Base-by-base conservation (phyloP, 53 echinoderm and acorn worm genomes). In the Zoroaster sp. region DNA sequence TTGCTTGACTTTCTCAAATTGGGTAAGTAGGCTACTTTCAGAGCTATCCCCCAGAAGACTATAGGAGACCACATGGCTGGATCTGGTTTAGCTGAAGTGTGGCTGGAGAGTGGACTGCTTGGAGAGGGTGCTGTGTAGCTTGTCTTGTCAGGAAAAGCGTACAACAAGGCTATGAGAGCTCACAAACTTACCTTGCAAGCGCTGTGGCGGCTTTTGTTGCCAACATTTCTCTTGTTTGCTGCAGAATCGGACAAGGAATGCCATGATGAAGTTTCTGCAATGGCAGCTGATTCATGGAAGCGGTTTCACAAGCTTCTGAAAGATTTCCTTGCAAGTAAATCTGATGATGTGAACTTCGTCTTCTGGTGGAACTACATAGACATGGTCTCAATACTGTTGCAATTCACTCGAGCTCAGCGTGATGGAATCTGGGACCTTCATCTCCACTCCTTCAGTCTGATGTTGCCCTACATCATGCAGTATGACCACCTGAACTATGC, bases 401-500 rank as follows among this genome's bases (percentile, higher is more conserved):
- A 23, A 4, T 33, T 83, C 66, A 83, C 85, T 21, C 68, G 85
- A 40, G 85, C 69, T 18, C 68, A 69, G 38, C 44, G 85, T 34
- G 85, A 83, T 66, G 85, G 85, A 40, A 5, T 4, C 13, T 34
- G 74, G 74, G 42, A 36, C 37, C 25, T 38, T 12, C 39, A 37
- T n/a, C 11, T 74, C n/a, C 3, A 72, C 8, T 15, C 91, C 20
- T 88, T 94, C 66, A 35, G 55, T 39, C 6, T 11, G 20, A 94
- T 91, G 94, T 36, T 94, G 78, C 94, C 89, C 28, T 88, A 53
- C 88, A 83, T 94, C 71, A 9, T 77, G 3, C 66, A 83, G 37
- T 94, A 94, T 83, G 94, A 94, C 71, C 94, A 94, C 52, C 9
- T n/a, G 4, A 83, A 94, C 41, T 91, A 91, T 69, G 89, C 86